Conservation (phyloP, 2,113 vertebrate genomes). For the Dendropsophus ebraccatus region DNA sequence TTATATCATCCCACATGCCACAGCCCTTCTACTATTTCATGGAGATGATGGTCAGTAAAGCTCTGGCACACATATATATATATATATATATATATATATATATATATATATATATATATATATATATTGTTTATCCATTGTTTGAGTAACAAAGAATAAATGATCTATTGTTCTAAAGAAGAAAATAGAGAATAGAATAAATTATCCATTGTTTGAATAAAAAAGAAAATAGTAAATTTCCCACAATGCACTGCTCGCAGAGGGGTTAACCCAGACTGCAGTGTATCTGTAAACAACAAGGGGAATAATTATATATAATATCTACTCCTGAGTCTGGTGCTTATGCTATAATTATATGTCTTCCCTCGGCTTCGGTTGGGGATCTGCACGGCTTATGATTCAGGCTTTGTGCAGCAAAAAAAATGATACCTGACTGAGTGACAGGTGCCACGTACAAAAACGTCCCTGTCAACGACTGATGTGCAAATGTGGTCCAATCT, state of each 20-base stretch:
- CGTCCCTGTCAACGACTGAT: not conserved
- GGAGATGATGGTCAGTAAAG: not conserved
- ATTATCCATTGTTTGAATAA: not conserved
- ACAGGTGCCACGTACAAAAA: not conserved
- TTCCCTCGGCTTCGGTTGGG: not conserved
- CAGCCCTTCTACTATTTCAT: not conserved
- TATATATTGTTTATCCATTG: no score
- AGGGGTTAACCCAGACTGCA: constrained; percentile 31
- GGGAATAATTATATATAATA: constrained; percentile 53
- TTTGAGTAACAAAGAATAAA: no score
- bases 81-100: no score
- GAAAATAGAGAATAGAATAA: no score
- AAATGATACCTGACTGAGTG: not conserved
- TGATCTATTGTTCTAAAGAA: no score
- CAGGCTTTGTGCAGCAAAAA: not conserved
- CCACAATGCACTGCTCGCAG: constrained; percentile 25
- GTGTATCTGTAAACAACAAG: constrained; percentile 41
- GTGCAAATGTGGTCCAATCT: not conserved
- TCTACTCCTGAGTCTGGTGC: constrained; percentile 25
- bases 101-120: no score
- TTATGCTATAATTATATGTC: constrained; percentile 48
- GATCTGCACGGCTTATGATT: constrained; percentile 2
- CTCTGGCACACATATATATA: not conserved
- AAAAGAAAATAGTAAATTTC: not conserved
- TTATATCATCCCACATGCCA: not conserved